A percentile compares a stretch with the other conserved stretches of the same genome.
Conservation (phyloP, 2,888 invertebrate genomes). For the Acanthosoma haemorrhoidale region DNA sequence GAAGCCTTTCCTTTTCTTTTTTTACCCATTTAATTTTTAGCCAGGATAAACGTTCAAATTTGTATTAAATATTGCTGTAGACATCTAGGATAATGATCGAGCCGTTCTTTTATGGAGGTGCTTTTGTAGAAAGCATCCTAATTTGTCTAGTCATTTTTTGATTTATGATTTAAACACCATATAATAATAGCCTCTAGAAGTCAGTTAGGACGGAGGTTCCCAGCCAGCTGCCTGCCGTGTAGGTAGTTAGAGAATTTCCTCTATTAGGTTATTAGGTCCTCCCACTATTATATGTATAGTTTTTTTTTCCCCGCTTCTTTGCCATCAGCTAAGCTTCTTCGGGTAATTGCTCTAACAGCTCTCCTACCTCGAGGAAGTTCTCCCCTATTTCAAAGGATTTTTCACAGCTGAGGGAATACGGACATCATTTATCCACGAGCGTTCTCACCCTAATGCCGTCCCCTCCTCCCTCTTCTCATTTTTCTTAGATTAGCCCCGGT, state of each 20-base stretch:
- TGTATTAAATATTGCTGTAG: no score
- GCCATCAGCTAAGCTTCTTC: background rate
- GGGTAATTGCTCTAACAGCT: background rate
- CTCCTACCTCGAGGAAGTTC: no score
- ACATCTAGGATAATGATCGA: no score
- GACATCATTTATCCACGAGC: background rate
- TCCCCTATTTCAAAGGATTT: background rate
- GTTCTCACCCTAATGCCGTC: background rate
- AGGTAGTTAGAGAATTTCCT: conserved; percentile 8
- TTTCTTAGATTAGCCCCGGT: conserved; percentile 4
- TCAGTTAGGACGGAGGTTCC: background rate
- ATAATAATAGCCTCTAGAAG: background rate
- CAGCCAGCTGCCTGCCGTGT: background rate
- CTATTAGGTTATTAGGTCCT: conserved; percentile 10
- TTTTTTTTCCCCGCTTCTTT: background rate
- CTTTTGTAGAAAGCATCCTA: no score
- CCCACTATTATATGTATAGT: no score
- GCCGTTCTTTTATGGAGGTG: no score
- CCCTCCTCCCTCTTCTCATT: background rate
- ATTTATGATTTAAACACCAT: background rate
- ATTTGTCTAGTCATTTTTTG: no score
- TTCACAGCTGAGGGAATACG: background rate
- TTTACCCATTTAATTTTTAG: no score
- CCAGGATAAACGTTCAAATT: no score
- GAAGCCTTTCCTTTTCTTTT: no score